These are phyloP conservation scores for Chrysogorgia sp. DNA, from an alignment of 92 coral and sea anemone genomes.

Conservation along the genomic window DNA sequence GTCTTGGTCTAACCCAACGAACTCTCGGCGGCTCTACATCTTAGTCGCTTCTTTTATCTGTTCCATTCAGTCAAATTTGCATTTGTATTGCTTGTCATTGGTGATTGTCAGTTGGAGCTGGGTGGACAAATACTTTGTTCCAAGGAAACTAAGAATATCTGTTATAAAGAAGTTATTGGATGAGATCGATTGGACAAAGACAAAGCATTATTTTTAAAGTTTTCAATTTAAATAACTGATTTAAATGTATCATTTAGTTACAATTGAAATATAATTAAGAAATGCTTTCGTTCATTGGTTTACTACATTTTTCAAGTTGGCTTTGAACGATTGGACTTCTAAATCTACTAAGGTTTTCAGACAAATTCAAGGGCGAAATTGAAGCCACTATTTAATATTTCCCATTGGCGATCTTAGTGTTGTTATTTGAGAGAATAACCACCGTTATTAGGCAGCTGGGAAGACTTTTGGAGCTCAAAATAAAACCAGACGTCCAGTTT, in stretches of 20 bases:
- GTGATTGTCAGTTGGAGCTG: slow-evolving; percentile 21
- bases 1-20: slow-evolving; percentile 37
- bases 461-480: not conserved
- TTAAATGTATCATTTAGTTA: slow-evolving; percentile 33
- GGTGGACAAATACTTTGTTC: not conserved
- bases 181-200: not conserved
- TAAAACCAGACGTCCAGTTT: not conserved
- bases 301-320: not conserved
- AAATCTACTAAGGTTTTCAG: too few relatives aligned
- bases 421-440: not conserved
- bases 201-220: not conserved
- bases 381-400: not conserved
- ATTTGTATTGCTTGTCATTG: slow-evolving; percentile 30
- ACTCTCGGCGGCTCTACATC: slow-evolving; percentile 22
- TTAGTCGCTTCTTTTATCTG: not conserved
- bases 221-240: slow-evolving; percentile 28
- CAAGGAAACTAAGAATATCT: not conserved
- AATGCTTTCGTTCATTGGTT: not conserved
- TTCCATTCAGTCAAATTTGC: slow-evolving; percentile 45
- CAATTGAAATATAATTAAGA: slow-evolving; percentile 32
- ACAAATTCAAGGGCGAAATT: too few relatives aligned
- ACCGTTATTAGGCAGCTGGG: not conserved
- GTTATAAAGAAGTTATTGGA: slow-evolving; percentile 3
- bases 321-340: not conserved
- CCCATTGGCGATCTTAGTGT: not conserved